These are phyloP conservation scores for Periphyllus acericola DNA, from an alignment of 2,888 invertebrate species.

Conservation along the genomic window DNA sequence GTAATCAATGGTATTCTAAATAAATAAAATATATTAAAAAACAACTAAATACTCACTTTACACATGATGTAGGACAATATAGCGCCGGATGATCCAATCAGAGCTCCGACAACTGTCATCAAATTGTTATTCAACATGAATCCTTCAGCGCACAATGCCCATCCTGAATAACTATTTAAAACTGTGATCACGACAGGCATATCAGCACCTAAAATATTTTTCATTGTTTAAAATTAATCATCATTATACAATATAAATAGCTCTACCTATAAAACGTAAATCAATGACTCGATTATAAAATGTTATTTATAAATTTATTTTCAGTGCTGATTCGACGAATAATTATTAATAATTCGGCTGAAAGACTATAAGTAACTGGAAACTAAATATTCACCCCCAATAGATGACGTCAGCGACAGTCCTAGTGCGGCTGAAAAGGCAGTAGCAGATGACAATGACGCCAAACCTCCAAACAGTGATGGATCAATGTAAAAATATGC, in stretches of 20 bases:
- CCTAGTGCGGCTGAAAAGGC: conserved; percentile 84
- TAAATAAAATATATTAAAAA: neutral
- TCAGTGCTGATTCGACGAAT: neutral
- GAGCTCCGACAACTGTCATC: conserved; percentile 90
- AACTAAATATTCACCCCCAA: conserved; percentile 75
- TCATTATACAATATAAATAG: neutral
- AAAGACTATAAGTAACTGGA: neutral
- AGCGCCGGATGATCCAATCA: conserved; percentile 91
- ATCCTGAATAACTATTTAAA: conserved; percentile 90
- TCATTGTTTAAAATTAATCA: neutral
- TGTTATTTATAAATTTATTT: neutral
- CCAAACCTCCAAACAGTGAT: conserved; percentile 76
- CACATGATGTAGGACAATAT: conserved; percentile 95
- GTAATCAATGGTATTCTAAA: too few relatives aligned
- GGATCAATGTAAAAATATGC: conserved; percentile 75
- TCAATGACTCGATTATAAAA: neutral
- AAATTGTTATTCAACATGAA: conserved; percentile 93
- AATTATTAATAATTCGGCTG: neutral
- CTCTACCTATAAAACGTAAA: neutral
- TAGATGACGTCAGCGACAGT: conserved; percentile 86
- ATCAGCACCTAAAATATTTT: conserved; percentile 77
- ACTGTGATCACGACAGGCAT: conserved; percentile 95
- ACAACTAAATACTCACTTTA: conserved; percentile 72
- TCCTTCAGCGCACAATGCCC: conserved; percentile 93
- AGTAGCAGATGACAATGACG: conserved; percentile 80